phyloP scores from a whole-genome alignment of 2,113 vertebrate species.

The Saguinus midas region DNA sequence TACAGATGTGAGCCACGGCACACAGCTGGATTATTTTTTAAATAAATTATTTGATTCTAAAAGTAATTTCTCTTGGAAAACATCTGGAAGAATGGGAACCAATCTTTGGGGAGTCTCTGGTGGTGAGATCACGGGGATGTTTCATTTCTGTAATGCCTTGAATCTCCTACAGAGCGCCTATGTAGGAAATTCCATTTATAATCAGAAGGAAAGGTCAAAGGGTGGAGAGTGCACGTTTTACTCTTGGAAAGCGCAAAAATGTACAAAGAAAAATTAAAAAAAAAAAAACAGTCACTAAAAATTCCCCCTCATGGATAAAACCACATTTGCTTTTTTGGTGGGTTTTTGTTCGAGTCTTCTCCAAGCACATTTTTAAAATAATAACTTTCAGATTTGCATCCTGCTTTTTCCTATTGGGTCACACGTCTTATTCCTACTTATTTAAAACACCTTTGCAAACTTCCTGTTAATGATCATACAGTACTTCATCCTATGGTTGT shows the following conservation, averaged over 20 bases:
- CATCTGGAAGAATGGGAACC: neutral
- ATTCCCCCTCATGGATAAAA: neutral
- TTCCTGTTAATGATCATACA: neutral
- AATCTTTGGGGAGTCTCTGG: neutral
- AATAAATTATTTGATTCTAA: neutral
- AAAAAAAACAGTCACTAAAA: neutral
- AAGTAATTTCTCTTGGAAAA: neutral
- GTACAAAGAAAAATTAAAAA: neutral
- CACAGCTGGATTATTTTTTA: neutral
- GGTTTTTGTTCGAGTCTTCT: neutral
- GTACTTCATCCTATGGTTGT: neutral
- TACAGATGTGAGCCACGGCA: too few species aligned
- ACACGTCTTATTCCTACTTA: neutral
- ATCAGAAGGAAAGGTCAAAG: neutral
- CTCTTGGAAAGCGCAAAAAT: neutral
- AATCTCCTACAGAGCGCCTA: neutral
- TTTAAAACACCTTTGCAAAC: neutral
- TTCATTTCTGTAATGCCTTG: neutral
- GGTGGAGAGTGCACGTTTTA: neutral
- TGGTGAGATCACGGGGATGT: neutral
- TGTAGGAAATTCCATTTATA: neutral
- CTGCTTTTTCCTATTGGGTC: neutral
- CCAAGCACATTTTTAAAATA: neutral
- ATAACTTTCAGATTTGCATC: neutral
- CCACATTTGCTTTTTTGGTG: neutral